These are phyloP conservation scores for Trypoxylus dichotomus DNA, from an alignment of 1,140 invertebrate species.

Conservation along the genomic window DNA sequence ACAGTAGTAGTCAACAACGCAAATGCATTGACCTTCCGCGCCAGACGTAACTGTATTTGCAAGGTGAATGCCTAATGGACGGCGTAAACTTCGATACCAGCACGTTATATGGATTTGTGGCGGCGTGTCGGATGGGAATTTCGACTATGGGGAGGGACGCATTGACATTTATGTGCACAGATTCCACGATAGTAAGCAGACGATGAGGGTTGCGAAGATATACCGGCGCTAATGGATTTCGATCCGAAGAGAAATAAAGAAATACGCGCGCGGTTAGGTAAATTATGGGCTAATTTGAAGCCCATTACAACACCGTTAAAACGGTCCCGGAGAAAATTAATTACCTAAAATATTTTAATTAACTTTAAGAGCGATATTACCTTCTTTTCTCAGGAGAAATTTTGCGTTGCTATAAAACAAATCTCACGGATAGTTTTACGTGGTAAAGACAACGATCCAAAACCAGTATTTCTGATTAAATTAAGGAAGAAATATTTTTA, in stretches of 20 bases:
- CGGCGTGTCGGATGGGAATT: background rate
- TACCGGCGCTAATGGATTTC: background rate
- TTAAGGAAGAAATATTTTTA: no score
- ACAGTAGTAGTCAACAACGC: background rate
- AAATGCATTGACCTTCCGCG: conserved; percentile 15
- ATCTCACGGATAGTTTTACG: no score
- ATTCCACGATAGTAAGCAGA: background rate
- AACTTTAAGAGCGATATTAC: background rate
- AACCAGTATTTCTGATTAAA: no score
- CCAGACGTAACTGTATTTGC: conserved; percentile 17
- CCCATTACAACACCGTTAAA: background rate
- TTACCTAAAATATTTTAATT: conserved; percentile 8
- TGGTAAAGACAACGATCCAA: no score
- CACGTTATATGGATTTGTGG: conserved; percentile 6
- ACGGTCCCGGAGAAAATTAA: background rate
- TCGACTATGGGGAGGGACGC: background rate
- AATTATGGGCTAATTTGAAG: background rate
- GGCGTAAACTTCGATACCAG: conserved; percentile 4
- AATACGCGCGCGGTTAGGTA: background rate
- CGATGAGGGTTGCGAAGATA: conserved; percentile 1
- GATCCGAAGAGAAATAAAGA: background rate
- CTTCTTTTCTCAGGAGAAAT: background rate
- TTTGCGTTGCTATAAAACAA: no score
- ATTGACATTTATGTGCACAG: background rate
- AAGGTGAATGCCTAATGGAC: background rate